A percentile compares a stretch with the other conserved stretches of the same genome.
phyloP scores from a whole-genome alignment of 2,113 vertebrate genomes.

The Penelope pileata region DNA sequence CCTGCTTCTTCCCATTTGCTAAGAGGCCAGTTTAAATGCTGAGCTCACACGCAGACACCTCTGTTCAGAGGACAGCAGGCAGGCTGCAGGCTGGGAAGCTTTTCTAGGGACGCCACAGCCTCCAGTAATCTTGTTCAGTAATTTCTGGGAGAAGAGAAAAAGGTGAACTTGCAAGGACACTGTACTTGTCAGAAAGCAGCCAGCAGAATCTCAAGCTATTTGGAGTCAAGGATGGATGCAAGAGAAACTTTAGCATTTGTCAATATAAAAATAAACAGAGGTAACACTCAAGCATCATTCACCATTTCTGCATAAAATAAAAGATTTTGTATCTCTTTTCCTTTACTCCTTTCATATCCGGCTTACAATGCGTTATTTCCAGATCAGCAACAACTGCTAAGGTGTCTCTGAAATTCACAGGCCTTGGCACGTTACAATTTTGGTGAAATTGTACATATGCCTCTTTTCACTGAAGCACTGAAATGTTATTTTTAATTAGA shows the following conservation, averaged over 20 bases:
- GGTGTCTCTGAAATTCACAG: neutral
- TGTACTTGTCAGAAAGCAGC: neutral
- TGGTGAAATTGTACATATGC: neutral
- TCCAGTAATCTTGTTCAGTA: neutral
- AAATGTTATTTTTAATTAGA: neutral
- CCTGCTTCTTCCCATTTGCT: neutral
- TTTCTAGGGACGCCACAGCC: neutral
- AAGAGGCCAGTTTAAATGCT: neutral
- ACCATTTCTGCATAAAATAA: neutral
- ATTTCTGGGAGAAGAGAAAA: neutral
- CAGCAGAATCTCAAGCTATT: neutral
- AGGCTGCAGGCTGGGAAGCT: neutral
- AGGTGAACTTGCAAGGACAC: accelerated
- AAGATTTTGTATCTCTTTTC: neutral
- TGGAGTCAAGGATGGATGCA: neutral
- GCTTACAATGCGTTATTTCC: neutral
- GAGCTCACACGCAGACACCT: neutral
- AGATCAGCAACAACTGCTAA: neutral
- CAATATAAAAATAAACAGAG: neutral
- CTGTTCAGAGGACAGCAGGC: neutral
- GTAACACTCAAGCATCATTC: neutral
- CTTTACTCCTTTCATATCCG: neutral
- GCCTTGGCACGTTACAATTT: neutral
- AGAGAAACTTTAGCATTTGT: neutral
- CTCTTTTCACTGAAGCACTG: neutral